These are phyloP conservation scores for Margaritifera margaritifera DNA, from an alignment of 2,888 invertebrate genomes.

Conservation along the genomic window DNA sequence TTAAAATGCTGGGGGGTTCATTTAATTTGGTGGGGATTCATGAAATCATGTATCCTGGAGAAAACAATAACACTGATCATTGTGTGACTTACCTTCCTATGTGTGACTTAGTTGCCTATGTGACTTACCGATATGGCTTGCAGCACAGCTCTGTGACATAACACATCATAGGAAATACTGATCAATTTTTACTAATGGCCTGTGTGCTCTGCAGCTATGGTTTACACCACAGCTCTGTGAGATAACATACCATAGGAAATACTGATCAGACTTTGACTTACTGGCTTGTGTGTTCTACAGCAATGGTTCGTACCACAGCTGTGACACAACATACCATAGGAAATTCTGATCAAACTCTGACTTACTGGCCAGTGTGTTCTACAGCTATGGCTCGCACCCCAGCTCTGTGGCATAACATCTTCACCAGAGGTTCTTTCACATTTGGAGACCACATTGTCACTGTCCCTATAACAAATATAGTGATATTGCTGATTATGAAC, in stretches of 20 bases:
- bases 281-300: neutral
- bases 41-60: no score
- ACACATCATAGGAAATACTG: no score
- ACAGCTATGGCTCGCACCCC: constrained; percentile 87
- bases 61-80: neutral
- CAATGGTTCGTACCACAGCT: neutral
- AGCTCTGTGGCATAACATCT: constrained; percentile 91
- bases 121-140: no score
- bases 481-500: neutral
- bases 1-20: no score
- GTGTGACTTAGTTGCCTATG: no score
- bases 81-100: neutral
- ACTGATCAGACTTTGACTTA: neutral
- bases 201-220: no score
- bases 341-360: constrained; percentile 34
- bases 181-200: no score
- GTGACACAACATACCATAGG: neutral
- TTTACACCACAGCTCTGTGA: no score
- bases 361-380: constrained; percentile 87
- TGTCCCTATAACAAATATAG: constrained; percentile 76
- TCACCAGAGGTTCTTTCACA: constrained; percentile 86
- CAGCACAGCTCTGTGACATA: no score
- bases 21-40: no score
- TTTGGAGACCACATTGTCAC: constrained; percentile 98
- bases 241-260: neutral